phyloP scores from a whole-genome alignment of 53 echinoderm and acorn worm genomes.

The Echinarachnius parma region DNA sequence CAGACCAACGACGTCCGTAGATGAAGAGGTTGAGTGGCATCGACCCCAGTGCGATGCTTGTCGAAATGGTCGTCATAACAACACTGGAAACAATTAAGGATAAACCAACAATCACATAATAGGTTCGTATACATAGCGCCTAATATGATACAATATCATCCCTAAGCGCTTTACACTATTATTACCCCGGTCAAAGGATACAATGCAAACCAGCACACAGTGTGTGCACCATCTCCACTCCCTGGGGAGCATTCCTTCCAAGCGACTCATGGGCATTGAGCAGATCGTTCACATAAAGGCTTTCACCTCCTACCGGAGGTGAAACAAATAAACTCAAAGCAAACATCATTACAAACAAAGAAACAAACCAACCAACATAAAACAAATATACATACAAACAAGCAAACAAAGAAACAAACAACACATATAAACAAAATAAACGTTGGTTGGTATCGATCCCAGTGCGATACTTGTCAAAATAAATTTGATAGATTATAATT shows the following conservation, averaged over 20 bases:
- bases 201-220: too few relatives aligned
- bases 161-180: too few relatives aligned
- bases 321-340: not conserved
- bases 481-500: too few relatives aligned
- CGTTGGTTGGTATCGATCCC: conserved; percentile 93
- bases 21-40: conserved; percentile 95
- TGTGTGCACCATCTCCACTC: too few relatives aligned
- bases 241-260: too few relatives aligned
- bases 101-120: not conserved
- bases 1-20: conserved; percentile 86
- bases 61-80: conserved; percentile 57
- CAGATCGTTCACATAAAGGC: too few relatives aligned
- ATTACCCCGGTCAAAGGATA: too few relatives aligned
- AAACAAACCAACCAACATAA: not conserved
- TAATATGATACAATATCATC: too few relatives aligned
- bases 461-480: conserved; percentile 46
- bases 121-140: too few relatives aligned
- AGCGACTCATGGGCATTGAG: too few relatives aligned
- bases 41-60: conserved; percentile 62
- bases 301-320: too few relatives aligned
- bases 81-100: conserved; percentile 5
- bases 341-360: not conserved
- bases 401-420: not conserved
- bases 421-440: too few relatives aligned
- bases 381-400: not conserved